Evolutionary conservation across 1,140 invertebrate species (phyloP).

Genomic region (Ephestia elutella): DNA sequence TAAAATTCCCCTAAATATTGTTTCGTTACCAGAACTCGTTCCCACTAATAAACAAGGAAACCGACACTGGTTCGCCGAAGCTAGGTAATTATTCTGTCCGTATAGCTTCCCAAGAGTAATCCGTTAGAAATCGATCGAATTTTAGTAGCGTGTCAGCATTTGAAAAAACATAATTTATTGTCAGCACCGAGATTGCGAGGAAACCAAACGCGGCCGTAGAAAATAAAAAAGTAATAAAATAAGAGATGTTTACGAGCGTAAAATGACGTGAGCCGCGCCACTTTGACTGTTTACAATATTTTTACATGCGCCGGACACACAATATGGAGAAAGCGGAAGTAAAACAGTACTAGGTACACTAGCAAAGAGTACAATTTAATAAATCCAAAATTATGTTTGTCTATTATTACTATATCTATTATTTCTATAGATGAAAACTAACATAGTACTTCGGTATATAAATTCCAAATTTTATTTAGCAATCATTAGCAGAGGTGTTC

Average conservation of each 20-base stretch:
- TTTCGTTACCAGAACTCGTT: slow-evolving; percentile 58
- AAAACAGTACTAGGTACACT: too few relatives aligned
- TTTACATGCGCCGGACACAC: slow-evolving; percentile 28
- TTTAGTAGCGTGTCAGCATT: slow-evolving; percentile 72
- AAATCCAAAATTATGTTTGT: too few relatives aligned
- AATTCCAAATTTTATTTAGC: too few relatives aligned
- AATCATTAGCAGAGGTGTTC: too few relatives aligned
- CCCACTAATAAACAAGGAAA: slow-evolving; percentile 66
- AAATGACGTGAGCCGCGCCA: slow-evolving; percentile 60
- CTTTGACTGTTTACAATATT: slow-evolving; percentile 44
- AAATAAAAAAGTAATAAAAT: slow-evolving; percentile 72
- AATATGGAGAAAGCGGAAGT: not conserved
- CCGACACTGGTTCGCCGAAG: slow-evolving; percentile 59
- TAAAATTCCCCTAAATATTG: slow-evolving; percentile 21
- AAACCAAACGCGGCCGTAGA: slow-evolving; percentile 67
- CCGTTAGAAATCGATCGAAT: slow-evolving; percentile 72
- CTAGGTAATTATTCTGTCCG: slow-evolving; percentile 60
- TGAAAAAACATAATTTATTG: slow-evolving; percentile 71
- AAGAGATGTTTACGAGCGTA: slow-evolving; percentile 70
- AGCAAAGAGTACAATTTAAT: too few relatives aligned
- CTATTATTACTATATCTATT: too few relatives aligned
- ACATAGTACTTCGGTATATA: not conserved
- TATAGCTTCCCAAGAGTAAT: slow-evolving; percentile 65
- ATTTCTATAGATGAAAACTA: too few relatives aligned
- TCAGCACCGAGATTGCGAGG: slow-evolving; percentile 64